Evolutionary conservation across 2,888 invertebrate species (phyloP), one percentile per base, ranked within the genome.

Genomic region (Sesamia inferens): DNA sequence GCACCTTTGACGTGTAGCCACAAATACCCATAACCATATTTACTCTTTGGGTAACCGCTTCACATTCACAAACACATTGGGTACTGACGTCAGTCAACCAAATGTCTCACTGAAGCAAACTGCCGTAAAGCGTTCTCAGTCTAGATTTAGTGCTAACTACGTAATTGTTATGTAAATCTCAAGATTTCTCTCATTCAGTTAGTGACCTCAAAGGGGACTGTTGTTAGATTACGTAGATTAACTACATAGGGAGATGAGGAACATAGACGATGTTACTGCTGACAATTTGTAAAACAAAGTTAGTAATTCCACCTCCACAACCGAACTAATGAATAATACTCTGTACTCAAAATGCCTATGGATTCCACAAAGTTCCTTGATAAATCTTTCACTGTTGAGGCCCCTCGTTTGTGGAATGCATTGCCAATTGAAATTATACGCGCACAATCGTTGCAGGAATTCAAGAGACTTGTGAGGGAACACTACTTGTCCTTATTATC

Each of bases 121-220:
- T 44, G 24, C 16, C 48, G 4, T 24, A 71, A 31, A 59, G 6
- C 5, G 51, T 22, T 59, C 3, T 7, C 19, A 19, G 47, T 47
- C 81, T 47, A 77, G 59, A 77, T 68, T 71, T 51, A 77, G 51
- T 65, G 48, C 13, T 68, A 71, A 82, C 71, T 39, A 57, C 48
- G 47, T 57, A 39, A 68, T 82, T 71, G 71, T 67, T 67, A 79
- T 77, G 82, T 22, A 64, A 82, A 76, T 79, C 39, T 58, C 22
- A 13, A 81, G 69, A 66, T 69, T 74, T 31, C 48, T 31, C 61
- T 79, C 54, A 55, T 42, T 59, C 24, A 11, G 48, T 64, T 63
- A 63, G 19, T 44, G 13, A 44, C 5, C 61, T 14, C 79, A 57
- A 55, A 57, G 62, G n/a, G 57, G 57, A n/a, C 51, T 44, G 57